Conservation (phyloP, 30 jellyfish, hydroid and myxozoan species). For the Calvadosia cruxmelitensis region DNA sequence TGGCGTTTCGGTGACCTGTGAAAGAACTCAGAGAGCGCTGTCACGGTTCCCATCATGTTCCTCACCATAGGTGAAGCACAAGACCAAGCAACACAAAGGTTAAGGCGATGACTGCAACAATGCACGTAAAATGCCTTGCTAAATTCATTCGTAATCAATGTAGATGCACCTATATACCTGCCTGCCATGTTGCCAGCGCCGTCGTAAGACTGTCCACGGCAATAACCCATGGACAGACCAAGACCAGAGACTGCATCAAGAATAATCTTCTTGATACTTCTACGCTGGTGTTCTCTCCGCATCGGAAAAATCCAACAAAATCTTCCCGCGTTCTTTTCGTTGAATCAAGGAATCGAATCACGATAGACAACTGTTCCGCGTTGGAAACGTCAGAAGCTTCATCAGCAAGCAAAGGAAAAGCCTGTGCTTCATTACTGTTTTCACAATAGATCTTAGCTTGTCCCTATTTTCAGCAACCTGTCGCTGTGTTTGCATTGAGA, state of each 20-base stretch:
- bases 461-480: not conserved
- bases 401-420: slow-evolving; percentile 9
- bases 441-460: not conserved
- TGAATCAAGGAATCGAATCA: slow-evolving; percentile 6
- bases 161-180: slow-evolving; percentile 24
- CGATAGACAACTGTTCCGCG: slow-evolving; percentile 31
- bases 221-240: slow-evolving; percentile 16
- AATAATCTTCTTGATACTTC: no score
- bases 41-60: slow-evolving; percentile 37
- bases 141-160: not conserved
- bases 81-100: slow-evolving; percentile 30
- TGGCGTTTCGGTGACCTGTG: no score
- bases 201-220: slow-evolving; percentile 71
- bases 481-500: not conserved
- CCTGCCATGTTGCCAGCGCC: slow-evolving; percentile 75
- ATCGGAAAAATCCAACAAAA: slow-evolving; percentile 30
- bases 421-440: no score
- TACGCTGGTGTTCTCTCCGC: slow-evolving; percentile 38
- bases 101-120: slow-evolving; percentile 39
- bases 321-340: slow-evolving; percentile 20
- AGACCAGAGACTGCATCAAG: slow-evolving; percentile 10
- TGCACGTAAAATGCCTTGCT: slow-evolving; percentile 40
- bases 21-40: no score
- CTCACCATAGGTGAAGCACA: slow-evolving; percentile 22
- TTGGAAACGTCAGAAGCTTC: slow-evolving; percentile 27